Evolutionary conservation across 2,888 invertebrate species (phyloP).

Genomic region (Merodon equestris): DNA sequence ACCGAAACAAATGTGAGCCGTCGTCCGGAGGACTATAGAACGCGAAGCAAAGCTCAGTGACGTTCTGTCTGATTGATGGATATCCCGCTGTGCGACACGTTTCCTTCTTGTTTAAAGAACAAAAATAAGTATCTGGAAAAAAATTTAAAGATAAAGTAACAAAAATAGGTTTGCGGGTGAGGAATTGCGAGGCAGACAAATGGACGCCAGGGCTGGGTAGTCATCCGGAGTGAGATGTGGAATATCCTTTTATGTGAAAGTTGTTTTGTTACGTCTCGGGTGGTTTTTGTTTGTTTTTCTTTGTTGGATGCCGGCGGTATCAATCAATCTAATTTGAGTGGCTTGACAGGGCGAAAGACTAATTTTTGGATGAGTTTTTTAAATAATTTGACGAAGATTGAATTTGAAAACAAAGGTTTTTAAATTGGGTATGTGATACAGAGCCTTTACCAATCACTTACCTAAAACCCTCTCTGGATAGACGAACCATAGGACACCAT

Average conservation of each 20-base stretch:
- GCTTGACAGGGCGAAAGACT: too few species aligned
- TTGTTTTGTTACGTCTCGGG: conserved; percentile 7
- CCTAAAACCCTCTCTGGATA: too few species aligned
- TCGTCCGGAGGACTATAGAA: conserved; percentile 12
- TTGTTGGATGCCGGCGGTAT: conserved; percentile 6
- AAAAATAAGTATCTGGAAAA: conserved; percentile 22
- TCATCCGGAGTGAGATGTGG: conserved; percentile 4
- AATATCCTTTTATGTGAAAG: conserved; percentile 35
- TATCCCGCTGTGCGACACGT: conserved; percentile 58
- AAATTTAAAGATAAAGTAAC: conserved; percentile 26
- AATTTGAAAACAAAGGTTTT: too few species aligned
- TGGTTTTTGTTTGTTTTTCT: background rate
- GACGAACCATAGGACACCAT: too few species aligned
- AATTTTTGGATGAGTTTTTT: too few species aligned
- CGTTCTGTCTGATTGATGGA: conserved; percentile 60
- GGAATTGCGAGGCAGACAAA: conserved; percentile 46
- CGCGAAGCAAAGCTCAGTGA: conserved; percentile 34
- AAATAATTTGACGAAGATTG: too few species aligned
- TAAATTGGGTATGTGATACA: too few species aligned
- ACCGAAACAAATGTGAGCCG: conserved; percentile 22
- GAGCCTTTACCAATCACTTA: too few species aligned
- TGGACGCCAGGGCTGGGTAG: conserved; percentile 42
- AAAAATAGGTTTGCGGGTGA: background rate
- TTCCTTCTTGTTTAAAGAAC: conserved; percentile 25
- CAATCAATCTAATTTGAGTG: conserved; percentile 42